Base-by-base conservation (phyloP, 2,797 vertebrate species). In the Eutrigla gurnardus region DNA sequence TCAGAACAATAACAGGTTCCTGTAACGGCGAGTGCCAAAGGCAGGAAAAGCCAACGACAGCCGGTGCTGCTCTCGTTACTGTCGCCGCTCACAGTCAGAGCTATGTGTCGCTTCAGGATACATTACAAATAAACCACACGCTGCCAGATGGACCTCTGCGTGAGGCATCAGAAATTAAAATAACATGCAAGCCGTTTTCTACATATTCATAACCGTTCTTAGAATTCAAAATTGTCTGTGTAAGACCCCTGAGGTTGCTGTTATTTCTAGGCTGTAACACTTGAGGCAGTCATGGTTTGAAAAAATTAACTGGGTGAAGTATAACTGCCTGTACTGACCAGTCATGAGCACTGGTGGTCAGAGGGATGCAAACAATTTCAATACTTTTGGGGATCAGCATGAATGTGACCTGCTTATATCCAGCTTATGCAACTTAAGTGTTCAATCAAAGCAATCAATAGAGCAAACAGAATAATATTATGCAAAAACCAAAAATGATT, bases 41-140 rank as follows among this genome's bases (percentile, higher is more conserved):
- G 58, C 63, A 79, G 81, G 78, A 87, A 86, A 70, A 82, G 86
- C 80, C 86, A 85, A 59, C 25, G 64, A 86, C 90, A 91, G 89
- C 86, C 76, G 80, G 66, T n/a, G 4, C 78, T 80, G 81, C 86
- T 90, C 85, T 73, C 83, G 25, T 86, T 87, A 89, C 85, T 0
- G 32, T 17, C 81, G 73, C 60, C 53, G 32, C 50, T 77, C 81
- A 69, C 64, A 77, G 70, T 52, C 61, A 57, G 13, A 73, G 77
- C 75, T 49, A 81, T 64, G 71, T 50, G 40, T 69, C 10, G 36
- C 77, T 76, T 79, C 36, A 75, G 81, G 83, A 77, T 69, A 73
- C 79, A 65, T 82, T 81, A 83, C 81, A 82, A 70, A 84, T 35
- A 77, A 82, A 78, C 57, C 58, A 42, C 2, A 59, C 73, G 58